Base-by-base conservation (phyloP, 1,140 invertebrate genomes). In the Frieseomelitta varia region DNA sequence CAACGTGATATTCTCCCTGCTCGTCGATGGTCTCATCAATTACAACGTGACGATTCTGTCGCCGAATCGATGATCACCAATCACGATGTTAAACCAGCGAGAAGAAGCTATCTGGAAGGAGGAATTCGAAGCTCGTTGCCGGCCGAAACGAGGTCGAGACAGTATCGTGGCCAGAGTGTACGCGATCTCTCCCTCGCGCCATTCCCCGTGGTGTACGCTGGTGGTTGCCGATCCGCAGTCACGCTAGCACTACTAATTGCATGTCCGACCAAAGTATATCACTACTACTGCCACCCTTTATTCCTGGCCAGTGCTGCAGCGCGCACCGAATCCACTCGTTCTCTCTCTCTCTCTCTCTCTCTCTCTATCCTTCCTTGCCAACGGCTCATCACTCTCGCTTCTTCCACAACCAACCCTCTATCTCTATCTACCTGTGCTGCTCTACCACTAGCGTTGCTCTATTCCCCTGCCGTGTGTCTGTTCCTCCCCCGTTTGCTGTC, bases 251-350 rank as follows among this genome's bases (percentile, higher is more conserved):
- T 90, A 91, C 92, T 93, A 93, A 93, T 93, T 93, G 93, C 92
- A 93, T 93, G 92, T 92, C 90, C 91, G 92, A 91, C 86, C 88
- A 91, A 93, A 91, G 92, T 93, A 93, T 93, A 93, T 93, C 91
- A 93, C 92, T 85, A 89, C 83, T 73, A 77, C 91, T 81, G 79
- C 87, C 85, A 81, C 72, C 87, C 85, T 81, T 87, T 87, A 90
- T 88, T 91, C 85, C 86, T 84, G 81, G 83, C 87, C 87, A 86
- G 71, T 69, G 78, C 78, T 61, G 24, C 69, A 27, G 87, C 74
- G 87, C n/a, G 24, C 69, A 27, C 88, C 74, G 87, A 87, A 91
- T 91, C 87, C 85, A 71, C 86, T 90, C 85, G 86, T 85, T n/a
- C 58, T 2, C 88, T 90, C 79, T 83, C 69, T 68, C 61, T 72